Evolutionary conservation across 2,888 invertebrate species (phyloP), one percentile per base, ranked within the genome.

Genomic region (Eumerus sabulonum): DNA sequence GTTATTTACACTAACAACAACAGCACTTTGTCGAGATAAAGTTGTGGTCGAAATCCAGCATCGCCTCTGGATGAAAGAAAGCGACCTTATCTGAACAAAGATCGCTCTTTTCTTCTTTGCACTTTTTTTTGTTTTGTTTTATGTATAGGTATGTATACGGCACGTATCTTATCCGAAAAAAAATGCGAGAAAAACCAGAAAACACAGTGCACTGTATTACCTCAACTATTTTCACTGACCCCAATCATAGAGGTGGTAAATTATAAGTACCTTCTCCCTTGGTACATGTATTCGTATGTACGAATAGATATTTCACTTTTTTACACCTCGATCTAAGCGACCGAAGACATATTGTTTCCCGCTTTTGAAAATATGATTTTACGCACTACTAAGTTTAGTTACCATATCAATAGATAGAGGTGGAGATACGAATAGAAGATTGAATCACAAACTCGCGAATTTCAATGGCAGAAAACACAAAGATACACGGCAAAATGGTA

Each of bases 211-310:
- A 16, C 38, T 35, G 27, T 17, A 18, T 14, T 68, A 50, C 57
- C 47, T 59, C 63, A 85, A 84, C 85, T 85, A 86, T 87, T 87
- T 87, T 87, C 87, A 86, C 87, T 87, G 87, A 87, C 87, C 87
- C 85, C 87, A 86, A 85, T 87, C 83, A 64, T 56, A 60, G 74
- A 79, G 79, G 79, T 68, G 74, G 59, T 79, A 74, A 79, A 50
- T 74, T 79, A 74, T 68, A 27, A 27, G 3, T 27, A 27, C 27
- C 27, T 2, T 27, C 27, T 27, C 27, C 27, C 27, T 27, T 27
- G 27, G 27, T 27, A 27, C 27, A 2, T 7, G 7, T 4, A 7
- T 27, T 4, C 27, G 2, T 27, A 27, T 2, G 7, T 27, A 27
- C 27, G 27, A 27, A 7, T 27, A n/a, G n/a, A n/a, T n/a, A 27